Evolutionary conservation across 2,888 invertebrate species (phyloP), one percentile per base, ranked within the genome.

Genomic region (Cynaeus angustus): DNA sequence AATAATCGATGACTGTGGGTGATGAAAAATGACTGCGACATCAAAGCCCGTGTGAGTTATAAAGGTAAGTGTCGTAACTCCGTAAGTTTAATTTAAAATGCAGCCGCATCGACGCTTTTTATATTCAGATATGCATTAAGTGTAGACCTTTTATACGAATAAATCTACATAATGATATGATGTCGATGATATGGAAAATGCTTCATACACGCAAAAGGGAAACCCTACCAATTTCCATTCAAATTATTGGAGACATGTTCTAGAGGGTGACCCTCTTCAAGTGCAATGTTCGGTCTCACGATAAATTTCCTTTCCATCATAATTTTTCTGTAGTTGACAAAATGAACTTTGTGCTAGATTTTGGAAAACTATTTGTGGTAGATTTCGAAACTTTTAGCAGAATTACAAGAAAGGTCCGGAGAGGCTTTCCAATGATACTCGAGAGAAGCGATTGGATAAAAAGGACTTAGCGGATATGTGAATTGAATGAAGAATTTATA

Each of bases 81-180:
- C 12, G 16, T 37, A 37, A 43, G 45, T 61, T 50, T 52, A 38
- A 62, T 62, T 62, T 52, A 48, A 38, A 50, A 46, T 52, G 26
- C 38, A 62, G 37, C 41, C 50, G 50, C 41, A 50, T 52, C 41
- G 14, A 12, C 46, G 46, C 48, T 61, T 61, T 38, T 66, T 58
- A 66, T 68, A 68, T 68, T 68, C 61, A 45, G 58, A 50, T 68
- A 68, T 61, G 68, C 55, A 68, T 55, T 61, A 68, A 62, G 61
- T 61, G 8, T 55, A 38, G 52, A 64, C 33, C 56, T 62, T 68
- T 53, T 53, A 62, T 62, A 38, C 45, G 62, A 55, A 68, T 68
- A 68, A 68, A 68, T 68, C 55, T 68, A 46, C 68, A 68, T 68
- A 68, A 68, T 68, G 62, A 62, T 53, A 55, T 56, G 41, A 56